A percentile compares a stretch with the other conserved stretches of the same genome.
phyloP scores from a whole-genome alignment of 2,113 vertebrate genomes.

The Micromys minutus region DNA sequence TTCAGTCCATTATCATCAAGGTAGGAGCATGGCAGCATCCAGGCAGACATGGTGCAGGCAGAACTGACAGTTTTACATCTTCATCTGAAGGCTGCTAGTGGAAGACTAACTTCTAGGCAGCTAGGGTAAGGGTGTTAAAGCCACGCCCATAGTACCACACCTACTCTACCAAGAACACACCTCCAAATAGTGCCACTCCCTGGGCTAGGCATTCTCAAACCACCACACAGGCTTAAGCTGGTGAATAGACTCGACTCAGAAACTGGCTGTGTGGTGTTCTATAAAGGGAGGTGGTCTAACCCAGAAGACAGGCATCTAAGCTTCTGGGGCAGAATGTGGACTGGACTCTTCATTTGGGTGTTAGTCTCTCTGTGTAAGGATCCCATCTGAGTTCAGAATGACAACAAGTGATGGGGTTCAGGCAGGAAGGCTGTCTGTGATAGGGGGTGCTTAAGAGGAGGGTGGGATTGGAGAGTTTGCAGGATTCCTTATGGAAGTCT shows the following conservation, averaged over 20 bases:
- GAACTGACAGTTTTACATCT: no score
- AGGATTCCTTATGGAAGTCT: not conserved
- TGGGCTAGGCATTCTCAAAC: no score
- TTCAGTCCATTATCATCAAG: no score
- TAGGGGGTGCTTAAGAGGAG: not conserved
- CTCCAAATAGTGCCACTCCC: no score
- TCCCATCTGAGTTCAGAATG: not conserved
- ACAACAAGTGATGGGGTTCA: not conserved
- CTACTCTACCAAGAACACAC: no score
- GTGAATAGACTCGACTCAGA: not conserved
- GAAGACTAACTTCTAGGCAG: no score
- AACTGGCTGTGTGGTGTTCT: not conserved
- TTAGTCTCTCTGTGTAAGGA: not conserved
- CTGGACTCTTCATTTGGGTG: not conserved
- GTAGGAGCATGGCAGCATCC: no score
- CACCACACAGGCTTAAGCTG: not conserved
- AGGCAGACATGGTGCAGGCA: no score
- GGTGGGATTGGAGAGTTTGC: not conserved
- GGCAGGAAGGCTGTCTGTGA: not conserved
- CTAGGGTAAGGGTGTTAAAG: no score
- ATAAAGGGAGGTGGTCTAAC: not conserved
- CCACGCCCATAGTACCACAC: no score
- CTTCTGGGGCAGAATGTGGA: accelerated
- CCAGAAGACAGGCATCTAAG: not conserved
- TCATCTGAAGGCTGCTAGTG: no score